These are phyloP conservation scores for Alces alces DNA, from an alignment of 2,113 vertebrate species.

Conservation along the genomic window DNA sequence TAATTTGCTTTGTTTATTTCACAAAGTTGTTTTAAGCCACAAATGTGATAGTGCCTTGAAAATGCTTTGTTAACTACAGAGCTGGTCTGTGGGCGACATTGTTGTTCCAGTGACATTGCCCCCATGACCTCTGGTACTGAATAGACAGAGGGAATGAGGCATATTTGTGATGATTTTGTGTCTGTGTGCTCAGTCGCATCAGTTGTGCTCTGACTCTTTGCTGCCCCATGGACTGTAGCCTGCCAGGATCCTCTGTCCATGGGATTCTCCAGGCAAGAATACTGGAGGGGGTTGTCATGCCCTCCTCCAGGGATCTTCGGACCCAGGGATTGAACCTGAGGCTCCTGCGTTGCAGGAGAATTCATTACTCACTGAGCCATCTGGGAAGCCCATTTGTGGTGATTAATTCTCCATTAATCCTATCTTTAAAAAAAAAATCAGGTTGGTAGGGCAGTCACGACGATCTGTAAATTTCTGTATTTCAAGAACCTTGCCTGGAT, in stretches of 20 bases:
- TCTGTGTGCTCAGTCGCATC: not conserved
- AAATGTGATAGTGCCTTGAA: not conserved
- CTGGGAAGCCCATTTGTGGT: not conserved
- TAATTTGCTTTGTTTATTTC: not conserved
- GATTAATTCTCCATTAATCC: not conserved
- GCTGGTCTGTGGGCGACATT: not conserved
- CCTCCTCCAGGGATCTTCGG: not conserved
- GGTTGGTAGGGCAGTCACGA: not conserved
- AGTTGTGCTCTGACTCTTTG: not conserved
- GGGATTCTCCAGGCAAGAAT: not conserved
- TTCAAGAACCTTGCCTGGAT: not conserved
- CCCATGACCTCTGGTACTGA: not conserved
- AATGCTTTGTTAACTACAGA: not conserved
- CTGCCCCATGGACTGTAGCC: not conserved
- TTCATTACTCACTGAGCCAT: not conserved
- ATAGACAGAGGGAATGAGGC: not conserved
- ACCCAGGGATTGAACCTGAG: not conserved
- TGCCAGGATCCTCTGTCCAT: not conserved
- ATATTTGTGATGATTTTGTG: not conserved
- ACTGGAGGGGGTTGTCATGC: not conserved
- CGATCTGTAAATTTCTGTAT: not conserved
- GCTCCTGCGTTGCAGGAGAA: not conserved
- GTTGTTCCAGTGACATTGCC: not conserved
- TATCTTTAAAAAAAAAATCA: not conserved
- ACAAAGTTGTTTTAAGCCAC: not conserved